Conservation (phyloP, 2,797 vertebrate species). For the Myotis pilosus region DNA sequence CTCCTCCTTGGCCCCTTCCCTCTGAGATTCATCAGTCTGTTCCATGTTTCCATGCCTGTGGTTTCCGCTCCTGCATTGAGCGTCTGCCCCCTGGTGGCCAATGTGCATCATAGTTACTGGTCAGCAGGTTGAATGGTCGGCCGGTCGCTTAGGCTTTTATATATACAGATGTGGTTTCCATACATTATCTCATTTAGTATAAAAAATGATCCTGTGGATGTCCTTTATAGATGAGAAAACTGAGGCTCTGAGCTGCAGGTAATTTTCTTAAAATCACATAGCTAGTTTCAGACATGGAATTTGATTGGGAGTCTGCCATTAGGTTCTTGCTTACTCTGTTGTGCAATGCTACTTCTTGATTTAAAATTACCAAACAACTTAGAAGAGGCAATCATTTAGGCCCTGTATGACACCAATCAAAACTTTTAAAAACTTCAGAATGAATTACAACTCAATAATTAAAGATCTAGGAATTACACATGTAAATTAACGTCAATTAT, state of each 20-base stretch:
- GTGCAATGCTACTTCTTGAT: neutral
- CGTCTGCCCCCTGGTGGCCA: too few species aligned
- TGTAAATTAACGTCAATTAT: slow-evolving; percentile 1
- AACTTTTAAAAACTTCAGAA: slow-evolving; percentile 28
- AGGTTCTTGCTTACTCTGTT: neutral
- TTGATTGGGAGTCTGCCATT: neutral
- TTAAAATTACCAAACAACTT: slow-evolving; percentile 38
- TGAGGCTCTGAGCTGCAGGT: neutral
- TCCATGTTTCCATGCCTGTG: too few species aligned
- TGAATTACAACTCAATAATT: neutral
- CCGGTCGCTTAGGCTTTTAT: too few species aligned
- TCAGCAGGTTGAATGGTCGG: too few species aligned
- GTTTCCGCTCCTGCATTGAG: too few species aligned
- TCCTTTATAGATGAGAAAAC: neutral
- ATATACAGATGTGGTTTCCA: neutral
- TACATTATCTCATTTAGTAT: neutral
- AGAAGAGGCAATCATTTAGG: slow-evolving; percentile 10
- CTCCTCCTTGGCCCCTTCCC: rapidly evolving
- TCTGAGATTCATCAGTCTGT: too few species aligned
- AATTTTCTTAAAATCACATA: neutral
- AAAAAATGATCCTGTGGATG: neutral
- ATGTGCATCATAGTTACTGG: too few species aligned
- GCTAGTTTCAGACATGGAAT: neutral
- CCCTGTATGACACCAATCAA: slow-evolving; percentile 9
- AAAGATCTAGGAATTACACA: slow-evolving; percentile 38